A percentile compares a stretch with the other conserved stretches of the same genome.
These are phyloP conservation scores for Trematocara caparti DNA, from an alignment of 2,797 vertebrate genomes.

Conservation along the genomic window DNA sequence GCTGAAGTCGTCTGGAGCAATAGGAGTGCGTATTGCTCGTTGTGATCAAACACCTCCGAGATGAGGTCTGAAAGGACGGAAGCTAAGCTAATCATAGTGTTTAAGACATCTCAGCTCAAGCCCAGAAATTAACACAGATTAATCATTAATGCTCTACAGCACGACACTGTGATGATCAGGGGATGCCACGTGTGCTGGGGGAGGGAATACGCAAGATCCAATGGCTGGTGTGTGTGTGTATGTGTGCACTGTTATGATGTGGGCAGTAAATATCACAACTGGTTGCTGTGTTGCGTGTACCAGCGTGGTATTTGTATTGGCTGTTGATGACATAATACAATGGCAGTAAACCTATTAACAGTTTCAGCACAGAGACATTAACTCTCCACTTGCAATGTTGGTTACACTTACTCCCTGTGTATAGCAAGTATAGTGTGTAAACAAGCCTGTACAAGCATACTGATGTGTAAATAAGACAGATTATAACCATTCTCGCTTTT, in stretches of 20 bases:
- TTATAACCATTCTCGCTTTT: conserved; percentile 5
- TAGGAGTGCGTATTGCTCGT: neutral
- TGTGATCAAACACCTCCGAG: conserved; percentile 66
- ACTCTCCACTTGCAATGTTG: neutral
- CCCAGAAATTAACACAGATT: conserved; percentile 48
- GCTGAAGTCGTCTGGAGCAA: conserved; percentile 49
- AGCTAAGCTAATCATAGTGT: conserved; percentile 60
- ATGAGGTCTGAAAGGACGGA: conserved; percentile 61
- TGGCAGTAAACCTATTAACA: conserved; percentile 22
- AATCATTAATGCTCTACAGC: conserved; percentile 46
- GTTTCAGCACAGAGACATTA: conserved; percentile 36
- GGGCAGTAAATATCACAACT: neutral
- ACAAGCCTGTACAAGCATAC: neutral
- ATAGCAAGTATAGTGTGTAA: neutral
- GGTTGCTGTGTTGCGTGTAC: neutral
- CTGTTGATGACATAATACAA: conserved; percentile 22
- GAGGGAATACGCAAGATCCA: neutral
- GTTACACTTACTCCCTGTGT: neutral
- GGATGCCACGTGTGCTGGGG: conserved; percentile 16
- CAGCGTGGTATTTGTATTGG: conserved; percentile 15
- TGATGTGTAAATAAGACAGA: neutral
- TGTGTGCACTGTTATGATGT: neutral
- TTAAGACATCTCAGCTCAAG: conserved; percentile 46
- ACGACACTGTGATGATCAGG: conserved; percentile 28
- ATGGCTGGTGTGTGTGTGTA: neutral